Evolutionary conservation across 2,797 vertebrate species (phyloP), one percentile per base, ranked within the genome.

Genomic region (Lateolabrax maculatus): DNA sequence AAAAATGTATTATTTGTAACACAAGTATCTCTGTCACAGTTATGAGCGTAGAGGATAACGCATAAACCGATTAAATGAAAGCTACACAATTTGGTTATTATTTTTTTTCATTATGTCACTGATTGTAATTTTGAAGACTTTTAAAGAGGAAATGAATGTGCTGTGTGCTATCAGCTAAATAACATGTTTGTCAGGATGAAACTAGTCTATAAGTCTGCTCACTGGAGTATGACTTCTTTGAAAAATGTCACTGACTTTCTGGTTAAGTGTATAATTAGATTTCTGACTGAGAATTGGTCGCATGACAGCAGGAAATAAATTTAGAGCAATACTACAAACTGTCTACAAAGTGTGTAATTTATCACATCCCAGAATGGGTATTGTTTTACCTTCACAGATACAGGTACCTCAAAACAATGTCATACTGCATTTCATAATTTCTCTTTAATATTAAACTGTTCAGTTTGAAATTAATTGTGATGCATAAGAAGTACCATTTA

Each of bases 91-190:
- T n/a, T n/a, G n/a, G n/a, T n/a, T n/a, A n/a, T n/a, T 34, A 34
- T 34, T 34, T 34, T 34, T 34, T 34, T 34, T 57, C 55, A 66
- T 83, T 36, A 60, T 77, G 41, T 16, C 21, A 43, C 55, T 12
- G 21, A 67, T 51, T 15, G 41, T 72, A 36, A 65, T 71, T 43
- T 12, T 34, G 61, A 67, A 27, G 49, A 19, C 37, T 39, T 55
- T 31, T 37, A 73, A 90, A 87, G 86, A 89, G 84, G 86, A 91
- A 91, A 87, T 76, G 69, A 92, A 74, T 85, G 66, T 81, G 16
- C 70, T 55, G 18, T 15, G n/a, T 70, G 62, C 23, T 27, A 27
- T 43, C 34, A 79, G 77, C 69, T 85, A 75, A 80, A 78, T 71
- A 71, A 44, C 61, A 18, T 84, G 72, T 89, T 84, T 80, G 60